These are phyloP conservation scores for Macaca mulatta DNA, from an alignment of 2,113 vertebrate species.

Conservation along the genomic window DNA sequence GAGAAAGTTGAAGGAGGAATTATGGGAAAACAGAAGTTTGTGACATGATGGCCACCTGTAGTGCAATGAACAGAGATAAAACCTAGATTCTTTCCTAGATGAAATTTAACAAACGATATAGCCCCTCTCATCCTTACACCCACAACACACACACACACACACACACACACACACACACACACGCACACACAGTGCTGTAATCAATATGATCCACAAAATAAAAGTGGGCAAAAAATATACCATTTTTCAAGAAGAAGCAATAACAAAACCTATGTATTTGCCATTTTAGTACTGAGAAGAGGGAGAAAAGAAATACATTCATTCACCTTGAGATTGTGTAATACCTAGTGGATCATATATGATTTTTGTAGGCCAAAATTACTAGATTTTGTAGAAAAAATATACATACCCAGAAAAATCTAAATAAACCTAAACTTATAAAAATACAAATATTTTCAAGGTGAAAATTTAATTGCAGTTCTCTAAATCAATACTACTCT, in stretches of 20 bases:
- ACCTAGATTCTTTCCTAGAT: not conserved
- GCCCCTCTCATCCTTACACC: not conserved
- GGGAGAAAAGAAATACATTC: not conserved
- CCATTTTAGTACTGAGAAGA: not conserved
- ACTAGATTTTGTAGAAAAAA: not conserved
- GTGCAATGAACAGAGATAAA: not conserved
- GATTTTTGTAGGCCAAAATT: not conserved
- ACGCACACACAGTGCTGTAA: not conserved
- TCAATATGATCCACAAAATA: not conserved
- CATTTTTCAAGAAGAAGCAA: fast-evolving
- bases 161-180: not conserved
- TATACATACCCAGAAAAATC: not conserved
- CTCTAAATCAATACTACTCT: not conserved
- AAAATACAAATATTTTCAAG: not conserved
- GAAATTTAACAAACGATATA: not conserved
- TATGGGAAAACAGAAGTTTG: not conserved
- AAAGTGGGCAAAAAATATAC: not conserved
- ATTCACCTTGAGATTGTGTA: not conserved
- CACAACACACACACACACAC: not conserved
- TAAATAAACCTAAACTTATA: not conserved
- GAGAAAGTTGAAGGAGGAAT: not conserved
- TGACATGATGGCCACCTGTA: fast-evolving
- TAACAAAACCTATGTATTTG: not conserved
- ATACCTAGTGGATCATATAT: not conserved
- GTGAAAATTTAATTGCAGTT: not conserved